Evolutionary conservation across 2,797 vertebrate genomes (phyloP).

Genomic region (Discoglossus pictus): DNA sequence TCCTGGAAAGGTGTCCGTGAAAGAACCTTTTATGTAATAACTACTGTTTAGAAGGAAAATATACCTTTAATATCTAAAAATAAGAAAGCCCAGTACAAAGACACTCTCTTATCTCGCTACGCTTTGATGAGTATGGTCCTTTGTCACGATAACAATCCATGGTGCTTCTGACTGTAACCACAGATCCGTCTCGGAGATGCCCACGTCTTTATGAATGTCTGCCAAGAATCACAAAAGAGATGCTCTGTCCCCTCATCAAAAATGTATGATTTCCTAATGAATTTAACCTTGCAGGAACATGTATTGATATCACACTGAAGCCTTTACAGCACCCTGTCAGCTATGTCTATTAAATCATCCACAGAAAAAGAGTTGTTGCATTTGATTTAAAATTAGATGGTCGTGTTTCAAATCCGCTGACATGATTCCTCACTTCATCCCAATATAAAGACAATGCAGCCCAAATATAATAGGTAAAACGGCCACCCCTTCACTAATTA

Average conservation of each 20-base stretch:
- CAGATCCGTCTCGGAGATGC: too few species aligned
- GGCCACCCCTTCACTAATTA: too few species aligned
- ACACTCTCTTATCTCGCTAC: too few species aligned
- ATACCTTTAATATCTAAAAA: too few species aligned
- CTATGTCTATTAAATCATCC: conserved; percentile 19
- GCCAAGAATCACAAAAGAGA: not conserved
- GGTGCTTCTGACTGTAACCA: too few species aligned
- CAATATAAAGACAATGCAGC: too few species aligned
- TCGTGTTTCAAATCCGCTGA: not conserved
- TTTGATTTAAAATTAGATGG: not conserved
- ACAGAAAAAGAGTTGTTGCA: not conserved
- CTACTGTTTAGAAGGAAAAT: too few species aligned
- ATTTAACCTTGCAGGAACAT: conserved; percentile 1
- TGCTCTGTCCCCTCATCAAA: not conserved
- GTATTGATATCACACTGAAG: not conserved
- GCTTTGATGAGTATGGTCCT: not conserved
- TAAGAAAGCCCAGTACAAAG: too few species aligned
- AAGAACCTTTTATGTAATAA: too few species aligned
- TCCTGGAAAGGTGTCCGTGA: too few species aligned
- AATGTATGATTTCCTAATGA: not conserved
- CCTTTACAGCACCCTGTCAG: conserved; percentile 46
- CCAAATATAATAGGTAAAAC: too few species aligned
- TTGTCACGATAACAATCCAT: not conserved
- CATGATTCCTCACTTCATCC: too few species aligned
- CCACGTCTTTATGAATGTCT: not conserved